Percentiles rank a stretch among this genome's conserved stretches.
phyloP scores from a whole-genome alignment of 2,113 vertebrate species.

The Ailurus styani region DNA sequence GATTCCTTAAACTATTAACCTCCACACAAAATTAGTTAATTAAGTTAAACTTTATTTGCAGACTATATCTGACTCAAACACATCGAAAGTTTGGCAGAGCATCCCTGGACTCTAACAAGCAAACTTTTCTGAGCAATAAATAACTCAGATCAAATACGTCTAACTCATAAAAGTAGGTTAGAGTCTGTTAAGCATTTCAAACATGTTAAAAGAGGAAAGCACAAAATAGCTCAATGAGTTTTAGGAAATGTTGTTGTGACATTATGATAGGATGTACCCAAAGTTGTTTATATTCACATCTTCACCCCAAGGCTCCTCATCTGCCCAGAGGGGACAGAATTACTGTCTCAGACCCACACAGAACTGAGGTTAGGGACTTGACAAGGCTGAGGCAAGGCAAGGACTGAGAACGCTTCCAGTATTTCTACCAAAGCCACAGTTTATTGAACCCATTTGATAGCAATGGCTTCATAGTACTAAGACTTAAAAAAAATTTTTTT shows the following conservation, averaged over 20 bases:
- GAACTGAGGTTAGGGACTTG: background rate
- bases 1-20: background rate
- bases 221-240: background rate
- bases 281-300: background rate
- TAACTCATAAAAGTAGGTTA: background rate
- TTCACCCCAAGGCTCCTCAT: background rate
- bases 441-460: background rate
- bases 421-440: background rate
- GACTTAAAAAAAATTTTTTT: background rate
- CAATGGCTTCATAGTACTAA: background rate
- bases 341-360: background rate
- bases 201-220: background rate
- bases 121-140: background rate
- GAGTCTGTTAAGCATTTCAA: background rate
- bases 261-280: background rate
- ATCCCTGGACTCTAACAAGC: background rate
- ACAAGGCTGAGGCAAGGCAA: background rate
- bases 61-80: background rate
- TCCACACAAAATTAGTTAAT: background rate
- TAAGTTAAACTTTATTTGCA: background rate
- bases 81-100: background rate
- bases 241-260: background rate
- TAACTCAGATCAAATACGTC: background rate
- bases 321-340: background rate
- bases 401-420: background rate